These are phyloP conservation scores for Hypotaenidia okinawae DNA, from an alignment of 2,797 vertebrate genomes.

Conservation along the genomic window DNA sequence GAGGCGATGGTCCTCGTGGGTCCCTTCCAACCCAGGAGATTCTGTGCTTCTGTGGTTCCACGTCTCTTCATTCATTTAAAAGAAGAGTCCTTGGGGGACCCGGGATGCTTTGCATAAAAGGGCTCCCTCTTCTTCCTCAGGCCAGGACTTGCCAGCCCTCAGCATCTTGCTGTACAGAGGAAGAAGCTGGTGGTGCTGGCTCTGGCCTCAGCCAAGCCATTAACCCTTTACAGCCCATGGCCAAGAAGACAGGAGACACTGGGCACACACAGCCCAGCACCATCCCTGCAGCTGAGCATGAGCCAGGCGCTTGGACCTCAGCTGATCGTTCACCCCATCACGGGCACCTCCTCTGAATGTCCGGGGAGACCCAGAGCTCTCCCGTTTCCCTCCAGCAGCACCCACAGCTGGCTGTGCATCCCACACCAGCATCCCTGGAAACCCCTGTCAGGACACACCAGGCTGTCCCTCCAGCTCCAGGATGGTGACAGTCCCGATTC, in stretches of 20 bases:
- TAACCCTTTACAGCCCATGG: neutral
- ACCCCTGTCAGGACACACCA: too few relatives aligned
- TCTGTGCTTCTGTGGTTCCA: neutral
- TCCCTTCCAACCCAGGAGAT: too few relatives aligned
- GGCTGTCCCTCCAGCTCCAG: neutral
- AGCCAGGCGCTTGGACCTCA: accelerated
- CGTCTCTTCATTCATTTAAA: neutral
- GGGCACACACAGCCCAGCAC: too few relatives aligned
- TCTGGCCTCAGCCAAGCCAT: neutral
- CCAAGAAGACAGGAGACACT: neutral
- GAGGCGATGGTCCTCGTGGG: too few relatives aligned
- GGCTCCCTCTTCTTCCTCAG: neutral
- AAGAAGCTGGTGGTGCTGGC: neutral
- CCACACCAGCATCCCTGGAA: neutral
- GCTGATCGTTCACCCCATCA: accelerated
- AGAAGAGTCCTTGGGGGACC: neutral
- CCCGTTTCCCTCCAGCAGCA: neutral
- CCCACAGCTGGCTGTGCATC: accelerated
- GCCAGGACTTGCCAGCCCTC: too few relatives aligned
- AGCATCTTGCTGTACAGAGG: accelerated
- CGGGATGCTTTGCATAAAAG: neutral
- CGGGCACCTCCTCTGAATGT: neutral
- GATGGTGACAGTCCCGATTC: neutral
- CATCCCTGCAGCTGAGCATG: neutral
- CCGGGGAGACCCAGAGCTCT: accelerated